These are phyloP conservation scores for Teleopsis dalmanni DNA, from an alignment of 1,140 invertebrate species.

Conservation along the genomic window DNA sequence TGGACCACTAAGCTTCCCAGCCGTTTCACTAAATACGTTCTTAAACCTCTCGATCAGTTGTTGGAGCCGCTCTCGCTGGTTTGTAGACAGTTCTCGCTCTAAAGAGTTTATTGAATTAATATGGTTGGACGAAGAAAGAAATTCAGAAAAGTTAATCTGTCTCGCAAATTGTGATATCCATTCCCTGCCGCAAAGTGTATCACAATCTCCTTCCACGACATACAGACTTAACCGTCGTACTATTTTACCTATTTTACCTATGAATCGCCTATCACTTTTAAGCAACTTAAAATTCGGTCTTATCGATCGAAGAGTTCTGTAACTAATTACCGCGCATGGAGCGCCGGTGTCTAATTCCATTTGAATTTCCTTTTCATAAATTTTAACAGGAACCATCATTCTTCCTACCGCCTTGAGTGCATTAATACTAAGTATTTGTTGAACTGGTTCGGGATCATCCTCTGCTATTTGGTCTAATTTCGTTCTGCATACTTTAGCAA, in stretches of 20 bases:
- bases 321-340: not conserved
- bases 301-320: not conserved
- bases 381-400: not conserved
- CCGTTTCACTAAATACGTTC: too few relatives aligned
- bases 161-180: too few relatives aligned
- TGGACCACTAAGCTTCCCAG: too few relatives aligned
- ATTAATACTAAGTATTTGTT: not conserved
- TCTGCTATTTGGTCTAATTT: slow-evolving; percentile 1
- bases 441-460: not conserved
- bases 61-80: too few relatives aligned
- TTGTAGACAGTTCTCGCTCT: too few relatives aligned
- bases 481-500: slow-evolving; percentile 2
- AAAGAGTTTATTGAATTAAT: too few relatives aligned
- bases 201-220: too few relatives aligned
- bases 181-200: too few relatives aligned
- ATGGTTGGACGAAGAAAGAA: too few relatives aligned
- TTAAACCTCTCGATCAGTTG: too few relatives aligned
- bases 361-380: not conserved
- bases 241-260: not conserved
- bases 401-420: not conserved
- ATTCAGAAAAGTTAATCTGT: too few relatives aligned
- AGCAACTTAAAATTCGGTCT: not conserved
- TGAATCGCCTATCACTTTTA: not conserved
- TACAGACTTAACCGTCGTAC: too few relatives aligned
- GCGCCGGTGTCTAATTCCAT: slow-evolving; percentile 6